A percentile compares a stretch with the other conserved stretches of the same genome.
phyloP scores from a whole-genome alignment of 2,888 invertebrate genomes.

The Eupithecia centaureata region DNA sequence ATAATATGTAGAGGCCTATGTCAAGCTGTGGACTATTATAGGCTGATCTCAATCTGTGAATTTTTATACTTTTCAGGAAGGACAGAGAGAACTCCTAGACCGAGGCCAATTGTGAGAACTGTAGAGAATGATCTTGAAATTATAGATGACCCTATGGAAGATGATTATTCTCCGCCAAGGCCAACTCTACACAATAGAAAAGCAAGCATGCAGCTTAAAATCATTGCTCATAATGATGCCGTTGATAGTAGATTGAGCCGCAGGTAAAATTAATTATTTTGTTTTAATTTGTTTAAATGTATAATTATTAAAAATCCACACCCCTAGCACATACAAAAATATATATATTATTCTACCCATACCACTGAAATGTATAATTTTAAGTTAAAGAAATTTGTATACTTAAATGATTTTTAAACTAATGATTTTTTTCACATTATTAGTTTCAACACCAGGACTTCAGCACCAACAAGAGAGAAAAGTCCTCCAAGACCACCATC shows the following conservation, averaged over 20 bases:
- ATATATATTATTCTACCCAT: too few species aligned
- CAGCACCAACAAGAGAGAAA: conserved; percentile 60
- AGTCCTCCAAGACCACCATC: conserved; percentile 78
- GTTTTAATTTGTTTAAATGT: too few species aligned
- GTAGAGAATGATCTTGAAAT: conserved; percentile 78
- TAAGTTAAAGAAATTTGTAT: too few species aligned
- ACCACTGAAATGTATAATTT: too few species aligned
- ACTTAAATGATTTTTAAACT: too few species aligned
- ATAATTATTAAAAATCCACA: too few species aligned
- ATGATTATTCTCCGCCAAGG: conserved; percentile 57
- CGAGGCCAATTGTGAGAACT: conserved; percentile 74
- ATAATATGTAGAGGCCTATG: not conserved
- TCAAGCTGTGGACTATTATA: not conserved
- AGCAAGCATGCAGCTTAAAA: conserved; percentile 74
- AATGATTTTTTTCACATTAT: too few species aligned
- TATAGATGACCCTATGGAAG: conserved; percentile 74
- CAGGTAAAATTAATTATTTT: conserved; percentile 47
- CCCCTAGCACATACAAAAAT: too few species aligned
- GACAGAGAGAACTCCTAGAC: conserved; percentile 50
- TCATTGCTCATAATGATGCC: conserved; percentile 71
- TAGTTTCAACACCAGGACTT: conserved; percentile 51
- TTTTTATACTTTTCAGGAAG: conserved; percentile 30
- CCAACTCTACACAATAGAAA: conserved; percentile 58
- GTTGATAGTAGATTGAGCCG: conserved; percentile 51
- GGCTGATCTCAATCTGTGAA: not conserved